Base-by-base conservation (phyloP, 2,888 invertebrate genomes). In the Lomographa bimaculata region DNA sequence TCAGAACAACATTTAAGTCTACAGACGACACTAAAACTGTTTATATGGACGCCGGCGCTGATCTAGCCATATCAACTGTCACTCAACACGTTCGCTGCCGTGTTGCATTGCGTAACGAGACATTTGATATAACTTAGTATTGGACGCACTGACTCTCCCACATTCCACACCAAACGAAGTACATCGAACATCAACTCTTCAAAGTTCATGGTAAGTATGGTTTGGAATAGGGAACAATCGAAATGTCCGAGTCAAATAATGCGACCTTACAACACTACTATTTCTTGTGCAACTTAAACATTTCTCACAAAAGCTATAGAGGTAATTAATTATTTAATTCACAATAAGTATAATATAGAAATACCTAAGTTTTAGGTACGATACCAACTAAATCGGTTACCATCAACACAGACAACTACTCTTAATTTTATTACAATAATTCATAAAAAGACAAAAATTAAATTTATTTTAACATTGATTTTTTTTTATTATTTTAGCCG, bases 231-330 rank as follows among this genome's bases (percentile, higher is more conserved):
- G 16, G 20, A 26, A 19, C 8, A 24, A 14, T 23, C 5, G 9
- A 7, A 49, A 76, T 73, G 74, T 71, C 71, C 75, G 68, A 71
- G 65, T 54, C 54, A 23, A 32, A 23, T 7, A 23, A 19, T 28
- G 52, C 71, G 62, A 57, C 69, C 73, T 76, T 74, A 74, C 60
- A 67, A 63, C 70, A 76, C 86, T 86, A 86, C 83, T 75, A 71
- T 81, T 81, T 87, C 72, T 86, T 86, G 86, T 86, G 89, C 89
- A 89, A 89, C 72, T 72, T 27, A 85, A 78, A 74, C 60, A 60
- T 70, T 79, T 71, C 61, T 77, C 86, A 89, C 89, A 84, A 81
- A 87, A 89, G 87, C 89, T 81, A 81, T 80, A 85, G 85, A 86
- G 83, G 85, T 85, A 86, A 82, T 79, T 70, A 55, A 49, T 64